Evolutionary conservation across 1,140 invertebrate genomes (phyloP), one percentile per base, ranked within the genome.

Genomic region (Ylistrum balloti): DNA sequence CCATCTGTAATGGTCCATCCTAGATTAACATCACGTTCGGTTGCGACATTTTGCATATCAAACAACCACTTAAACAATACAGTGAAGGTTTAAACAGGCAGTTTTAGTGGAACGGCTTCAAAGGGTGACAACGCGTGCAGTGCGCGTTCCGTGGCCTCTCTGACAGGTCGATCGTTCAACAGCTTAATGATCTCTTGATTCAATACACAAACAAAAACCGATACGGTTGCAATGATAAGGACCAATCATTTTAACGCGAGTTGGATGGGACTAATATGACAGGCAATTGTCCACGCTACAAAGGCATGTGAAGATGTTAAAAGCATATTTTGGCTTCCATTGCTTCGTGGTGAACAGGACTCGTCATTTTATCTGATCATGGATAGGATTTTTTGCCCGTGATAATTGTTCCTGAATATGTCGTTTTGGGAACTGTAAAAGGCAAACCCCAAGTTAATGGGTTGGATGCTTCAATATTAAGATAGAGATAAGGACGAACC

Each of bases 171-270:
- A 74, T 74, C 56, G 56, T 74, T 74, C 56, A 74, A 74, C 56
- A 74, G 56, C 56, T 74, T 74, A 74, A 74, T 74, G 56, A 74
- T 74, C 56, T 74, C 56, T 74, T 74, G 56, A 74, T 74, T 74
- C 56, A 74, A 74, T 74, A 74, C 56, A 74, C 56, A 74, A 74
- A 74, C 56, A 74, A 74, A 74, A 74, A 74, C 56, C 56, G 56
- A 74, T 74, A 74, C 56, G 56, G 56, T 74, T 74, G 56, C 56
- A 74, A 74, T 74, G 56, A 74, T 74, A 74, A 74, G 56, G 56
- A 74, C 56, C 56, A 74, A 74, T 74, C 56, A 74, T 74, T 74
- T 74, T 74, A 74, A 74, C 56, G 56, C 56, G 56, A 74, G 56
- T 74, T 74, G n/a, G 56, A 74, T 74, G n/a, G 56, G 56, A 74